Evolutionary conservation across 2,797 vertebrate genomes (phyloP).

Genomic region (Periophthalmus magnuspinnatus): DNA sequence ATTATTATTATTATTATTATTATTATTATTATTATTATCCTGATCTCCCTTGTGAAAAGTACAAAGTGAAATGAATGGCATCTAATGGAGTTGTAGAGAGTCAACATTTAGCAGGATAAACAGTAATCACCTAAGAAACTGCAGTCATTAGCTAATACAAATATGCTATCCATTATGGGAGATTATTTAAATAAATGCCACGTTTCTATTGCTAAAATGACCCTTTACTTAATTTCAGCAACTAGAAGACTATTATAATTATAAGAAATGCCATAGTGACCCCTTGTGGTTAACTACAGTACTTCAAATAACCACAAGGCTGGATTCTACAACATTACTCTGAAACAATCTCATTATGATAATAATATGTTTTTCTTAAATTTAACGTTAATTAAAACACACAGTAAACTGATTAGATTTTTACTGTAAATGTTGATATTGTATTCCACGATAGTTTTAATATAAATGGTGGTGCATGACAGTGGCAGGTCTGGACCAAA

Average conservation of each 20-base stretch:
- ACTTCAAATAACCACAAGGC: conserved; percentile 21
- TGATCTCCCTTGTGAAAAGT: neutral
- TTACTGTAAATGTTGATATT: neutral
- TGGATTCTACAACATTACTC: neutral
- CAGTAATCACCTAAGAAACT: neutral
- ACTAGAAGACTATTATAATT: neutral
- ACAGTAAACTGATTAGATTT: neutral
- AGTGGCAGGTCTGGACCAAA: too few species aligned
- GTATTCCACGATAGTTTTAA: neutral
- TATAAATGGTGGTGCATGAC: too few species aligned
- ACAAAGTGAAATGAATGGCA: neutral
- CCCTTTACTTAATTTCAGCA: neutral
- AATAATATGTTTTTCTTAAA: neutral
- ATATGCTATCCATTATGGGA: neutral
- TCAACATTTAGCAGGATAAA: conserved; percentile 1
- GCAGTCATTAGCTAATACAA: neutral
- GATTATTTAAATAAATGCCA: neutral
- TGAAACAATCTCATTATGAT: neutral
- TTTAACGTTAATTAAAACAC: neutral
- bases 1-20: too few species aligned
- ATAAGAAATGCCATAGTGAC: conserved; percentile 38
- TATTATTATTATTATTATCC: too few species aligned
- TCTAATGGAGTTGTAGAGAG: conserved; percentile 18
- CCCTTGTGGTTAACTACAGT: conserved; percentile 39
- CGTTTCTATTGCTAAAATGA: neutral